These are phyloP conservation scores for Enoplosus armatus DNA, from an alignment of 2,797 vertebrate species.

Conservation along the genomic window DNA sequence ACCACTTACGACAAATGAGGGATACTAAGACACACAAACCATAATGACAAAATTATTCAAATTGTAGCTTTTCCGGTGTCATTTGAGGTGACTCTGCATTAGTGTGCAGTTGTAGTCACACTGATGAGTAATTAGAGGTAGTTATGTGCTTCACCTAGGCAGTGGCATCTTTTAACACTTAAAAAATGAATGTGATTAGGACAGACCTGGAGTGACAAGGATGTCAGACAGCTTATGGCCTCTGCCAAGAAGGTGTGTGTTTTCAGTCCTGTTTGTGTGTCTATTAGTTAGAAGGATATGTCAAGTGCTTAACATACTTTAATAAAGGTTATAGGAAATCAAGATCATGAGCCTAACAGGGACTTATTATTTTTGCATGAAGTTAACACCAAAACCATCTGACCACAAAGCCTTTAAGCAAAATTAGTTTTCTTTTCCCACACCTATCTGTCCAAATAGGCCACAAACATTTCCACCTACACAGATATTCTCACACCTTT, in stretches of 20 bases:
- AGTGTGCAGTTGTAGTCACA: conserved; percentile 18
- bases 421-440: neutral
- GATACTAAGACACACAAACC: neutral
- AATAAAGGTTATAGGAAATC: neutral
- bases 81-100: conserved; percentile 23
- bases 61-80: conserved; percentile 20
- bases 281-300: neutral
- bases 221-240: neutral
- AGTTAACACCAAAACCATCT: neutral
- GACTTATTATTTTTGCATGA: neutral
- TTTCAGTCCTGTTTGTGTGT: neutral
- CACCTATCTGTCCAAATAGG: conserved; percentile 21
- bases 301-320: neutral
- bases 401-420: neutral
- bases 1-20: neutral
- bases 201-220: neutral
- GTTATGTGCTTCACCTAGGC: conserved; percentile 15
- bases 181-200: conserved; percentile 4
- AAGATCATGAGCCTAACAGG: neutral
- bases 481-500: conserved; percentile 18
- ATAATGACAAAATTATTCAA: conserved; percentile 6
- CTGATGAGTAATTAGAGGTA: conserved; percentile 34
- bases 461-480: conserved; percentile 26
- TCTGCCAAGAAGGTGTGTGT: neutral
- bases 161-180: conserved; percentile 15